phyloP scores from a whole-genome alignment of 2,797 vertebrate genomes.

The Nyctibius grandis region DNA sequence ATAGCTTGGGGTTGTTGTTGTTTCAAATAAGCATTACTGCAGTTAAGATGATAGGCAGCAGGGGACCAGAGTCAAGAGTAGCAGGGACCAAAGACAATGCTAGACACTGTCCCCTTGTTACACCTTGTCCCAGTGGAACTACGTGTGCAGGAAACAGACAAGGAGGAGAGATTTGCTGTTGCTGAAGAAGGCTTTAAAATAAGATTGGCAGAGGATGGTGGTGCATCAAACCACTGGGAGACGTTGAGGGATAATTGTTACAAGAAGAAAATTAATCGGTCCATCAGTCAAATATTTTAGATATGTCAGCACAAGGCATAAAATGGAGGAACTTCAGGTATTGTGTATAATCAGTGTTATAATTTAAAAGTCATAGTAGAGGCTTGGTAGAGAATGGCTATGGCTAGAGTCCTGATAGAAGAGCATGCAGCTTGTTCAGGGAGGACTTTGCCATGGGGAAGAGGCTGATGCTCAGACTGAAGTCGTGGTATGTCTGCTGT shows the following conservation, averaged over 20 bases:
- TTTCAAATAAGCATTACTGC: background rate
- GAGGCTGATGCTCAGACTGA: background rate
- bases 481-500: background rate
- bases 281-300: background rate
- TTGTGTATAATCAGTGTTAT: background rate
- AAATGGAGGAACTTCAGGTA: background rate
- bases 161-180: background rate
- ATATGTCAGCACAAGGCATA: background rate
- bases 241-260: background rate
- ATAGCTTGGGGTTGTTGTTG: background rate
- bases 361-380: background rate
- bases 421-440: background rate
- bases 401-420: background rate
- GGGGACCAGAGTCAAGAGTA: background rate
- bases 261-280: background rate
- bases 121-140: background rate
- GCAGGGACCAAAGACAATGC: background rate
- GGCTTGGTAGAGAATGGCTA: background rate
- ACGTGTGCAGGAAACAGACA: background rate
- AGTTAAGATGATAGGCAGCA: conserved; percentile 6
- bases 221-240: background rate
- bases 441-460: background rate
- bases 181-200: background rate
- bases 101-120: background rate
- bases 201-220: background rate